Evolutionary conservation across 1,140 invertebrate species (phyloP).

Genomic region (Elymnias hypermnestra): DNA sequence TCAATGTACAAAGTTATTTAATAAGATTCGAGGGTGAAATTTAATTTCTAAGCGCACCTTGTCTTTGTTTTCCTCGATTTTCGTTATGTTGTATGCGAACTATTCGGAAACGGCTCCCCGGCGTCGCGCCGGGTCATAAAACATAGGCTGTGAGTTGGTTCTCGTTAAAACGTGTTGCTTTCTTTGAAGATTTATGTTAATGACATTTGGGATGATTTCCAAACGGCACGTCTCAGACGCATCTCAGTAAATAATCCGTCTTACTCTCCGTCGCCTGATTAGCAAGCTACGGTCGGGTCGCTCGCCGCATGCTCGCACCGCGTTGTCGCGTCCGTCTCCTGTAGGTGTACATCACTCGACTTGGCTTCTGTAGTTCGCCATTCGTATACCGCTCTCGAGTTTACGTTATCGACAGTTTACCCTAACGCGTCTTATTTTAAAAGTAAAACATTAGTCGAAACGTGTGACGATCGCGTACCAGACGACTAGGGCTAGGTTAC

Average conservation of each 20-base stretch:
- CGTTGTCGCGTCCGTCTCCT: constrained; percentile 61
- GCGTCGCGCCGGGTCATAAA: constrained; percentile 47
- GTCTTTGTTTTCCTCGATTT: constrained; percentile 24
- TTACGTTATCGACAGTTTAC: constrained; percentile 58
- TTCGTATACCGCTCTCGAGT: constrained; percentile 44
- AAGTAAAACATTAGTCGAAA: constrained; percentile 52
- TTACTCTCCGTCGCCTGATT: constrained; percentile 66
- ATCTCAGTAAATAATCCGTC: constrained; percentile 71
- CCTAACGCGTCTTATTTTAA: too few relatives aligned
- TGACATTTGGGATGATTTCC: constrained; percentile 49
- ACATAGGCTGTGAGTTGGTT: constrained; percentile 69
- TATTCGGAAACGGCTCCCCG: constrained; percentile 35
- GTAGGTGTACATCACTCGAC: constrained; percentile 61
- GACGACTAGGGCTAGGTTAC: constrained; percentile 68
- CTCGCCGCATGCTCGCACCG: constrained; percentile 38
- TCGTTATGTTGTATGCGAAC: constrained; percentile 44
- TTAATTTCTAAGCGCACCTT: constrained; percentile 44
- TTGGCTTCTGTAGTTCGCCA: constrained; percentile 65
- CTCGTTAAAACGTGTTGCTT: constrained; percentile 58
- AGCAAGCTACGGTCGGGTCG: constrained; percentile 43
- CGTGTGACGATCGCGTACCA: constrained; percentile 61
- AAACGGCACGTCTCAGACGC: constrained; percentile 71
- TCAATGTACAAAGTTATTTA: constrained; percentile 77
- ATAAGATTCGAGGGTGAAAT: constrained; percentile 66
- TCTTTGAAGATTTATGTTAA: constrained; percentile 48